Conservation (phyloP, 1,140 invertebrate genomes). For the Luehdorfia chinensis region DNA sequence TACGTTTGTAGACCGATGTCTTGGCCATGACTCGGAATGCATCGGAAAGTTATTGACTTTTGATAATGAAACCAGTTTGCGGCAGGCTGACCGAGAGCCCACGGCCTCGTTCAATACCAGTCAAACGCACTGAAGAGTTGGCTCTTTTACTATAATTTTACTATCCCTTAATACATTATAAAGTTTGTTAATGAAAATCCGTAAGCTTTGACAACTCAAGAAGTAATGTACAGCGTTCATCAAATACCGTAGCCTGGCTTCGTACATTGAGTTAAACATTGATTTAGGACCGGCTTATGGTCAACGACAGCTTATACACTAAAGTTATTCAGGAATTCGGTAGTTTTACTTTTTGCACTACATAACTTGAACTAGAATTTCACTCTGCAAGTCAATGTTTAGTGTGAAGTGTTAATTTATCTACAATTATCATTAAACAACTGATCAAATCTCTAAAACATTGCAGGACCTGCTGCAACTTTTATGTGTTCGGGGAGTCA, state of each 20-base stretch:
- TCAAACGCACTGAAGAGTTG: slow-evolving; percentile 35
- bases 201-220: no score
- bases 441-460: background rate
- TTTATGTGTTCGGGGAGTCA: background rate
- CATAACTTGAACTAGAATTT: slow-evolving; percentile 11
- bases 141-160: slow-evolving; percentile 27
- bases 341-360: slow-evolving; percentile 6
- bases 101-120: slow-evolving; percentile 69
- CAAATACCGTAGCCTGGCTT: slow-evolving; percentile 9
- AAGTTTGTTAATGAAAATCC: slow-evolving; percentile 22
- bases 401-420: background rate
- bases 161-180: slow-evolving; percentile 39
- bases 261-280: slow-evolving; percentile 15
- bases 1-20: slow-evolving; percentile 46
- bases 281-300: slow-evolving; percentile 33
- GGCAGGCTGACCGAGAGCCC: slow-evolving; percentile 61
- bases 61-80: slow-evolving; percentile 76
- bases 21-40: slow-evolving; percentile 71
- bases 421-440: background rate
- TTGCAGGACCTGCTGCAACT: background rate
- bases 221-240: slow-evolving; percentile 37
- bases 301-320: slow-evolving; percentile 38
- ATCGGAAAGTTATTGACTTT: slow-evolving; percentile 76
- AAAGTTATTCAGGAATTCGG: slow-evolving; percentile 1
- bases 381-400: background rate